Percentiles rank a stretch among this genome's conserved stretches.
These are phyloP conservation scores for Sussaba pulchella DNA, from an alignment of 2,888 invertebrate species.

Conservation along the genomic window DNA sequence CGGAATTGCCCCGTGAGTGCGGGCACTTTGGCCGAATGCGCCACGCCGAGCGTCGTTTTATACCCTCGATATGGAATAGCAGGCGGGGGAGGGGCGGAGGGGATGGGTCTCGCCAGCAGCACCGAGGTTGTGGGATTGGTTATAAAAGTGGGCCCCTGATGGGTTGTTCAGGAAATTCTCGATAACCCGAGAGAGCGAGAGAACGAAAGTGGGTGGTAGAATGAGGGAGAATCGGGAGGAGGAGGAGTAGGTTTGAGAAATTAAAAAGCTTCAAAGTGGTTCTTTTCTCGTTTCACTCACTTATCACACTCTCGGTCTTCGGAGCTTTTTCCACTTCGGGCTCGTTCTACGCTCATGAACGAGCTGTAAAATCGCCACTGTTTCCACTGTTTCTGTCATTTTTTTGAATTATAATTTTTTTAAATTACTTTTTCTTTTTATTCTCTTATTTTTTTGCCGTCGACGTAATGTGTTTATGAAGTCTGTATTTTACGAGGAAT, in stretches of 20 bases:
- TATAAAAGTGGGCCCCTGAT: slow-evolving; percentile 15
- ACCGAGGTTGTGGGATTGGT: slow-evolving; percentile 10
- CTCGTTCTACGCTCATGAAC: slow-evolving; percentile 2
- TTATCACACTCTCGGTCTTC: slow-evolving; percentile 1
- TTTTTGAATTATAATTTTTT: too few species aligned
- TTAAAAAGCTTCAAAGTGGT: slow-evolving; percentile 50
- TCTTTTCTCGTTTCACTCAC: slow-evolving; percentile 30
- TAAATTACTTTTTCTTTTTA: slow-evolving; percentile 4
- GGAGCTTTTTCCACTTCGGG: slow-evolving; percentile 1
- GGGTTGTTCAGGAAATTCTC: slow-evolving; percentile 47
- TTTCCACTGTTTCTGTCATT: too few species aligned
- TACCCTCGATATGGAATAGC: slow-evolving; percentile 41
- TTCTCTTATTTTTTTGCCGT: slow-evolving; percentile 6
- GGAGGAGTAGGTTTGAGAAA: slow-evolving; percentile 38
- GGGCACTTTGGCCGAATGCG: slow-evolving; percentile 56
- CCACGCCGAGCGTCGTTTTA: slow-evolving; percentile 37
- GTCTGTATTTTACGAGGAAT: slow-evolving; percentile 27
- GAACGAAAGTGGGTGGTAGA: slow-evolving; percentile 42
- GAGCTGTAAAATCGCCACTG: slow-evolving; percentile 26
- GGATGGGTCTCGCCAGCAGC: neutral
- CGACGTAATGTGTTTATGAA: slow-evolving; percentile 8
- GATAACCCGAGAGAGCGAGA: slow-evolving; percentile 44
- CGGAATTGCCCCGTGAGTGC: slow-evolving; percentile 36
- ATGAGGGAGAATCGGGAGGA: slow-evolving; percentile 47
- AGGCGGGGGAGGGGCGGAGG: slow-evolving; percentile 17